Base-by-base conservation (phyloP, 2,113 vertebrate genomes). In the Channa maculata region DNA sequence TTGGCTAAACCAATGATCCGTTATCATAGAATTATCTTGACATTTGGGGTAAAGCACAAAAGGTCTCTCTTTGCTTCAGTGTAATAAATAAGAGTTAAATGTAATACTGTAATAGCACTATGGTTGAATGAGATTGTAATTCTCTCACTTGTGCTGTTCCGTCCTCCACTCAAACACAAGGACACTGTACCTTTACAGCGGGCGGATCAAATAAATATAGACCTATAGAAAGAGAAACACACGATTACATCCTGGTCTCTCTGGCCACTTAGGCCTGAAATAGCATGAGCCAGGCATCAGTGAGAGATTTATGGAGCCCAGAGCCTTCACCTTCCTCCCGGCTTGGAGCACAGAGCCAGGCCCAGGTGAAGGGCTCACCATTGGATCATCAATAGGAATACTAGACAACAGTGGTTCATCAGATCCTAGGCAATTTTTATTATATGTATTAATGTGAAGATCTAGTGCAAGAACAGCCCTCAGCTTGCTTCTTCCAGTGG, bases 141-240 rank as follows among this genome's bases (percentile, higher is more conserved):
- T 44, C 39, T 33, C 3, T 37, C 50, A 5, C 14, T 24, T 2
- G 12, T 62, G 63, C 48, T 61, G 60, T 7, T 11, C 38, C n/a
- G 3, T 61, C 77, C 77, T 60, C 57, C 50, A 49, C 50, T 24
- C 54, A 72, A 71, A 78, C 41, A 39, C 14, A 73, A 86, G 88
- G 84, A 90, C 80, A 61, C n/a, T 52, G 13, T 66, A 71, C 46
- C 60, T 77, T 71, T 44, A 72, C 12, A 37, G 8, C 34, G 64
- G 72, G 53, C 11, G 57, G 46, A 66, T 79, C 45, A 84, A 86
- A 86, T 79, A 84, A 82, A 87, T 86, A 80, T 69, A 75, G 64
- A 83, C 70, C 66, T 80, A 34, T 54, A 60, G 43, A 70, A 61
- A 71, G 59, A 66, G 65, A 82, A 36, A 61, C 11, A 61, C 51